Evolutionary conservation across 2,113 vertebrate species (phyloP).

Genomic region (Puma concolor): DNA sequence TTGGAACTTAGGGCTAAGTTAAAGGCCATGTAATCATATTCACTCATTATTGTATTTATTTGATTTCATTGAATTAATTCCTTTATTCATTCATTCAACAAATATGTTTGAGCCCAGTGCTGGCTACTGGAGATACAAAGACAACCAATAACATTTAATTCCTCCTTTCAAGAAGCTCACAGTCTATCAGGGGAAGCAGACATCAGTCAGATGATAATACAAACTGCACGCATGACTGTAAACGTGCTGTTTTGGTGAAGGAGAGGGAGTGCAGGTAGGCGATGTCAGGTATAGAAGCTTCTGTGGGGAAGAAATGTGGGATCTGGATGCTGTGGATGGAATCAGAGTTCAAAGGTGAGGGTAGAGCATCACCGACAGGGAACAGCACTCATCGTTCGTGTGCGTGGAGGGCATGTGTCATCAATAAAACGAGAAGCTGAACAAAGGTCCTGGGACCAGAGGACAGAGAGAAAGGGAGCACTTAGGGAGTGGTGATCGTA

Average conservation of each 20-base stretch:
- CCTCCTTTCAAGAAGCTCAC: background rate
- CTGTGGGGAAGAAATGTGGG: background rate
- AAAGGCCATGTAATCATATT: too few species aligned
- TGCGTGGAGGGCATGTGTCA: background rate
- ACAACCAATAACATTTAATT: background rate
- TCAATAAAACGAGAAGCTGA: background rate
- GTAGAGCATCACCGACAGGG: fast-evolving
- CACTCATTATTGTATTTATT: background rate
- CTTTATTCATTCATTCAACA: background rate
- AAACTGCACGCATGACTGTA: too few species aligned
- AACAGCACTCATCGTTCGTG: too few species aligned
- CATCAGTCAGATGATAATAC: background rate
- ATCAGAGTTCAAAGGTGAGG: background rate
- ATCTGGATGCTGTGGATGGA: background rate
- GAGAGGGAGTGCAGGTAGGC: too few species aligned
- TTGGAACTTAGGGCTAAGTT: background rate
- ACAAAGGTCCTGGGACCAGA: background rate
- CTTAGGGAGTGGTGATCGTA: too few species aligned
- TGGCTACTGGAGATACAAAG: background rate
- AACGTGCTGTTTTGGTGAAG: background rate
- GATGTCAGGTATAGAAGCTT: background rate
- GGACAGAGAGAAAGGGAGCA: background rate
- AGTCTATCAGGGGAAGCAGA: background rate
- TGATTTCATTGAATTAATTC: background rate
- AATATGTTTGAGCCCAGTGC: background rate